Evolutionary conservation across 2,888 invertebrate genomes (phyloP).

Genomic region (Macaria notata): DNA sequence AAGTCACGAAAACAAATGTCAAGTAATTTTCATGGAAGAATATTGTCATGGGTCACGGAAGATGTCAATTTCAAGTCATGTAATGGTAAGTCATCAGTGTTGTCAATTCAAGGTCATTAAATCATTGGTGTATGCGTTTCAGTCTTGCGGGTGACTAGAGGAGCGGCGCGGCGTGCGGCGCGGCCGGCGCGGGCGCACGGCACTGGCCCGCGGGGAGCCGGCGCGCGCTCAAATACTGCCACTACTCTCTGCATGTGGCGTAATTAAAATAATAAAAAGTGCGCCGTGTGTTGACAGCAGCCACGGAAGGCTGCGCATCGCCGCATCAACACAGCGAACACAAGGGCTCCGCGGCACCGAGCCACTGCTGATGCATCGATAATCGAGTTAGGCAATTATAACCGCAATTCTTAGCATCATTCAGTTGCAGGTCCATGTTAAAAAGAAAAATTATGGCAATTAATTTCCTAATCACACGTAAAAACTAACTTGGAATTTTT

Average conservation of each 20-base stretch:
- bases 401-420: no score
- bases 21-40: no score
- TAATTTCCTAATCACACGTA: no score
- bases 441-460: no score
- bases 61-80: no score
- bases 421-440: no score
- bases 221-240: slow-evolving; percentile 68
- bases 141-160: slow-evolving; percentile 56
- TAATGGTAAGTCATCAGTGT: slow-evolving; percentile 34
- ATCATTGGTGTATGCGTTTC: slow-evolving; percentile 3
- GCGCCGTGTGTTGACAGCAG: slow-evolving; percentile 50
- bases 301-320: slow-evolving; percentile 43
- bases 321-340: slow-evolving; percentile 43
- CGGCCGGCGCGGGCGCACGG: slow-evolving; percentile 54
- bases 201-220: slow-evolving; percentile 52
- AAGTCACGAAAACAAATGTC: slow-evolving; percentile 23
- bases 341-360: slow-evolving; percentile 15
- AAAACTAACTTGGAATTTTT: no score
- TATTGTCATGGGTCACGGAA: no score
- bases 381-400: background rate
- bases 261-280: slow-evolving; percentile 41
- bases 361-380: slow-evolving; percentile 1
- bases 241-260: slow-evolving; percentile 59
- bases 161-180: slow-evolving; percentile 50
- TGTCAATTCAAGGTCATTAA: no score